Conservation (phyloP, 2,113 vertebrate species). For the Sander vitreus region DNA sequence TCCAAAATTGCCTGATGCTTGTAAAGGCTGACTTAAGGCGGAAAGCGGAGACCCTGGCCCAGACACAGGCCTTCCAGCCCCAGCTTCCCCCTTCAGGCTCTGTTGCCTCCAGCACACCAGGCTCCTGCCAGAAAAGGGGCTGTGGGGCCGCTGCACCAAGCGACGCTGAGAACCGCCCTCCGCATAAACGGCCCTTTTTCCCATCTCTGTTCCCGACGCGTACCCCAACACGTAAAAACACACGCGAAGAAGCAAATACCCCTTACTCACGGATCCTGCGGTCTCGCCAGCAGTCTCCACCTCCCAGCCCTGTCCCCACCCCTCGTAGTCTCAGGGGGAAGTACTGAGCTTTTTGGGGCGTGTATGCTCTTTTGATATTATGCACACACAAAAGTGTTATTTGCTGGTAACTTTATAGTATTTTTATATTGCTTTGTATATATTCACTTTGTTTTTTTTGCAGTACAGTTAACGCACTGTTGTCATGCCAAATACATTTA, state of each 20-base stretch:
- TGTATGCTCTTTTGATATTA: slow-evolving; percentile 1
- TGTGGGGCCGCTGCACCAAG: slow-evolving; percentile 66
- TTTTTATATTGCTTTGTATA: neutral
- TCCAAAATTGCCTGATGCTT: slow-evolving; percentile 92
- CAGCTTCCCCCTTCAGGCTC: slow-evolving; percentile 84
- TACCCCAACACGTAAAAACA: slow-evolving; percentile 69
- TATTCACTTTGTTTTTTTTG: slow-evolving; percentile 18
- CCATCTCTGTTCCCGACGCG: slow-evolving; percentile 82
- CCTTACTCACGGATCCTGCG: slow-evolving; percentile 85
- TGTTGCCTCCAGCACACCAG: slow-evolving; percentile 75
- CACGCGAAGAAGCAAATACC: slow-evolving; percentile 72
- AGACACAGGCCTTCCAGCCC: slow-evolving; percentile 46
- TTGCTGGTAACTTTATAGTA: slow-evolving; percentile 39
- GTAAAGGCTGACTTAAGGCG: slow-evolving; percentile 91
- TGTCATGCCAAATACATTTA: slow-evolving; percentile 26
- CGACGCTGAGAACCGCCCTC: slow-evolving; percentile 89
- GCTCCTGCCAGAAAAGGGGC: slow-evolving; percentile 87
- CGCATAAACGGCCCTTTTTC: slow-evolving; percentile 89
- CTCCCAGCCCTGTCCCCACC: slow-evolving; percentile 76
- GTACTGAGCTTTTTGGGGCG: slow-evolving; percentile 53
- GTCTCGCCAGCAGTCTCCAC: slow-evolving; percentile 83
- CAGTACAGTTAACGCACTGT: neutral
- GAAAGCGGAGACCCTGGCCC: slow-evolving; percentile 88
- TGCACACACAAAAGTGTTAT: slow-evolving; percentile 27
- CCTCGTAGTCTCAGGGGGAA: slow-evolving; percentile 78